A percentile compares a stretch with the other conserved stretches of the same genome.
phyloP scores from a whole-genome alignment of 2,888 invertebrate species.

The Hermodice carunculata region DNA sequence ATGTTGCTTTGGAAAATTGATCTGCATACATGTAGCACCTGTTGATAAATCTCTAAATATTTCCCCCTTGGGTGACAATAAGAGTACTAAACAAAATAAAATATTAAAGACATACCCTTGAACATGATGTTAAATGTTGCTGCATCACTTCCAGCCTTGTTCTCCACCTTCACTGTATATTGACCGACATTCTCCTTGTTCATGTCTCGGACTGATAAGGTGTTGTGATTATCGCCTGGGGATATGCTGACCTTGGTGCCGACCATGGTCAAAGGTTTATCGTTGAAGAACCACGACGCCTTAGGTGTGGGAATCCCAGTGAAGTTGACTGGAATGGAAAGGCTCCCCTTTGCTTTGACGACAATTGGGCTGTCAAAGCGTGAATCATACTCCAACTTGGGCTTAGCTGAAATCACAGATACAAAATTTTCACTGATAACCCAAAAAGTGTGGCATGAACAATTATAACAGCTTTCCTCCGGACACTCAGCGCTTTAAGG shows the following conservation, averaged over 20 bases:
- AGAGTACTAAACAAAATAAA: no score
- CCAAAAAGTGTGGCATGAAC: no score
- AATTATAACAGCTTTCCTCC: no score
- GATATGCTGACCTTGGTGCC: slow-evolving; percentile 21
- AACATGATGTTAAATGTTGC: slow-evolving; percentile 82
- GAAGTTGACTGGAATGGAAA: slow-evolving; percentile 39
- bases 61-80: no score
- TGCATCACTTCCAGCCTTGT: slow-evolving; percentile 81
- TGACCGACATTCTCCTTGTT: slow-evolving; percentile 85
- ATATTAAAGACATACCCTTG: slow-evolving; percentile 67
- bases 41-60: no score
- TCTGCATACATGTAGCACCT: no score
- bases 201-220: slow-evolving; percentile 72
- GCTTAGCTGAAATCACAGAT: slow-evolving; percentile 24
- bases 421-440: no score
- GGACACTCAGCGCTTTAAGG: no score
- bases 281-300: slow-evolving; percentile 43
- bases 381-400: slow-evolving; percentile 41
- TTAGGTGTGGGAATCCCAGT: slow-evolving; percentile 40
- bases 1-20: no score
- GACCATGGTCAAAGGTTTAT: slow-evolving; percentile 20
- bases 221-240: slow-evolving; percentile 35
- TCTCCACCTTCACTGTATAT: slow-evolving; percentile 84
- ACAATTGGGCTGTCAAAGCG: slow-evolving; percentile 26
- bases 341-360: slow-evolving; percentile 37